Percentiles rank a stretch among this genome's conserved stretches.
phyloP scores from a whole-genome alignment of 2,797 vertebrate species.

The Gambusia yucatana region DNA sequence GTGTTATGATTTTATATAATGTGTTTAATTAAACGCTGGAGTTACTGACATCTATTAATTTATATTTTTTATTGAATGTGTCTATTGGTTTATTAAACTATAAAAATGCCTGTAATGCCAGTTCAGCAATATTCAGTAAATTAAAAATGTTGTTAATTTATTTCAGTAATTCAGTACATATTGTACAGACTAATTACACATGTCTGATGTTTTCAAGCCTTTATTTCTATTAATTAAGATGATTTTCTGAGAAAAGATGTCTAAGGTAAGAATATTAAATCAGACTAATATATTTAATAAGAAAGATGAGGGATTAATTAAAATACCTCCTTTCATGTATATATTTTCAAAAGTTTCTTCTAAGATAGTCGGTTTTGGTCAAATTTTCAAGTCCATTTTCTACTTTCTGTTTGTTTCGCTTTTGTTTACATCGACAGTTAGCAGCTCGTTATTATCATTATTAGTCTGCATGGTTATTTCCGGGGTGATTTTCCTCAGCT shows the following conservation, averaged over 20 bases:
- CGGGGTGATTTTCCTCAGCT: conserved; percentile 23
- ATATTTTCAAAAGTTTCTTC: not conserved
- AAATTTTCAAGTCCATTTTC: not conserved
- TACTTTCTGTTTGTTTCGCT: not conserved
- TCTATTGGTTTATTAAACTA: not conserved
- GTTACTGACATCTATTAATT: not conserved
- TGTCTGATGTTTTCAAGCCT: not conserved
- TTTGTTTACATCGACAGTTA: not conserved
- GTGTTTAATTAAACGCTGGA: not conserved
- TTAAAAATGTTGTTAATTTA: not conserved
- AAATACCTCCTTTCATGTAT: not conserved
- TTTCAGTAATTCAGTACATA: not conserved
- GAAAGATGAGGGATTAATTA: not conserved
- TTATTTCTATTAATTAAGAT: not conserved
- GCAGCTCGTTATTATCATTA: not conserved
- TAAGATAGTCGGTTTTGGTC: not conserved
- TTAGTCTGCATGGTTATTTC: not conserved
- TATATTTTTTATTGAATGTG: not conserved
- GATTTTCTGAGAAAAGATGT: not conserved
- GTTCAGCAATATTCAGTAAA: not conserved
- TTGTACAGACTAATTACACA: not conserved
- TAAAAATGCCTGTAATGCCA: not conserved
- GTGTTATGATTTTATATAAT: not conserved
- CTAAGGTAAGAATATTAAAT: not conserved
- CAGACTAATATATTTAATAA: not conserved